These are phyloP conservation scores for Procambarus virginalis DNA, from an alignment of 1,140 invertebrate species.

Conservation along the genomic window DNA sequence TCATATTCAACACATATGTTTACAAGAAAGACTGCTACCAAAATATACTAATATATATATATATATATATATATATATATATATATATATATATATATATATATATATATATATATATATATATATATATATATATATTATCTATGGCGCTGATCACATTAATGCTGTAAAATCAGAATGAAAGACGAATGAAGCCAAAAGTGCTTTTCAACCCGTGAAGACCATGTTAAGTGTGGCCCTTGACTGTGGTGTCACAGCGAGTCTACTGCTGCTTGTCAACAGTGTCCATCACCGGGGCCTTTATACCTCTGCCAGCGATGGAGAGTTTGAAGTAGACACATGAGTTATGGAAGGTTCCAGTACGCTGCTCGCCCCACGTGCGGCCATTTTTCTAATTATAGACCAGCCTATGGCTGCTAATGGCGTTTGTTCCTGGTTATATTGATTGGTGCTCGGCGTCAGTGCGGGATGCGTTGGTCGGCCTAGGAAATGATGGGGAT, in stretches of 20 bases:
- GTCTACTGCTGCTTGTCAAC: too few relatives aligned
- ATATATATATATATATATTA: too few relatives aligned
- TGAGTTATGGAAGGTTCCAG: background rate
- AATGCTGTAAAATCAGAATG: too few relatives aligned
- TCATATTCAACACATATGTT: too few relatives aligned
- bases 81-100: constrained; percentile 17
- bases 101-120: constrained; percentile 14
- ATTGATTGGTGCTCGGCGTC: background rate
- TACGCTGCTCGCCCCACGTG: background rate
- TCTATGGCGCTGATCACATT: too few relatives aligned
- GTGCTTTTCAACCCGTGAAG: too few relatives aligned
- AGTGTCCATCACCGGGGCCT: too few relatives aligned
- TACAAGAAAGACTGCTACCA: too few relatives aligned
- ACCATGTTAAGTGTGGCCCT: too few relatives aligned
- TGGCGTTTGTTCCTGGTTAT: background rate
- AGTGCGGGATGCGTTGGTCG: background rate
- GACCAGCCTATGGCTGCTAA: background rate
- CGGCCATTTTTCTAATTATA: background rate
- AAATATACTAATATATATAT: background rate
- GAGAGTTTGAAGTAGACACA: background rate
- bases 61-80: constrained; percentile 21
- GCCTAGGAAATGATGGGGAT: background rate
- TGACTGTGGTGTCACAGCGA: too few relatives aligned
- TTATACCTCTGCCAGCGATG: background rate
- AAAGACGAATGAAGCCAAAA: too few relatives aligned